These are phyloP conservation scores for Drosophila aff. DNA, from an alignment of 1,140 invertebrate species.

Conservation along the genomic window DNA sequence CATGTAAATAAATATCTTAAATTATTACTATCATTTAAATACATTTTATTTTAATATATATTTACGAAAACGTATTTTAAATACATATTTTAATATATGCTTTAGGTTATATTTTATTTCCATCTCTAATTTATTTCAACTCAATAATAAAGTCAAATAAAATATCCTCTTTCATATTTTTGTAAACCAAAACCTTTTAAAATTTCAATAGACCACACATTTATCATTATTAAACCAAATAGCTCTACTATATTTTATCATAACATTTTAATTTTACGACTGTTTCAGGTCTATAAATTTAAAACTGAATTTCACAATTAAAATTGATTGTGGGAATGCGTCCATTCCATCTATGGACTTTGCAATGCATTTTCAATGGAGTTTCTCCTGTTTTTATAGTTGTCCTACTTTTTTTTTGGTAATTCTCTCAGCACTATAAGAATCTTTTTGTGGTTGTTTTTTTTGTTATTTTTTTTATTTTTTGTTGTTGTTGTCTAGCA, in stretches of 20 bases:
- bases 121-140: neutral
- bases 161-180: neutral
- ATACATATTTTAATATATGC: neutral
- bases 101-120: neutral
- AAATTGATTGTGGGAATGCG: constrained; percentile 19
- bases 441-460: constrained; percentile 5
- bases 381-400: neutral
- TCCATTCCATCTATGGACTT: constrained; percentile 20
- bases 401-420: neutral
- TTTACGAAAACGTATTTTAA: too few species aligned
- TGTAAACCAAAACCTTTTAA: neutral
- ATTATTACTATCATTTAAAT: too few species aligned
- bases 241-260: neutral
- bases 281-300: constrained; percentile 20
- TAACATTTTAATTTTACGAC: neutral
- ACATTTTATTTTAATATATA: too few species aligned
- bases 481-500: constrained; percentile 14
- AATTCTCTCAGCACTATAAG: constrained; percentile 5
- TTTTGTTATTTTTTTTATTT: constrained; percentile 4
- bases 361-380: constrained; percentile 14
- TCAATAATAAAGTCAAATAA: neutral
- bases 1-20: neutral
- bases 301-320: constrained; percentile 15
- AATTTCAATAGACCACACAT: neutral
- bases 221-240: neutral